phyloP scores from a whole-genome alignment of 2,113 vertebrate genomes.

The Ceyx melanurus region DNA sequence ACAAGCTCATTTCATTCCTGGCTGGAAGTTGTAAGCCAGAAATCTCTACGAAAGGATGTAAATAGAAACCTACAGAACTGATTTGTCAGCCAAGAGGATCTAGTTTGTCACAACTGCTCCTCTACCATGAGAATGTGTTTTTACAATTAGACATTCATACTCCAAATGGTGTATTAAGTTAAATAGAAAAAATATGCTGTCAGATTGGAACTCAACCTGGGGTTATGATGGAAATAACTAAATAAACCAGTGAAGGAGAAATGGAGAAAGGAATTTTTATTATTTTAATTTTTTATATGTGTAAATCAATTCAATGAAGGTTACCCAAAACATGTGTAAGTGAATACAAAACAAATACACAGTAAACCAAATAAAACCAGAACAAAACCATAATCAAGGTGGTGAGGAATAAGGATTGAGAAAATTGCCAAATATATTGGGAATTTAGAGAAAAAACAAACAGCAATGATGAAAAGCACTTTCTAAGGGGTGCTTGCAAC shows the following conservation, averaged over 20 bases:
- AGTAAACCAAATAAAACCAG: background rate
- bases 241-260: background rate
- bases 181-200: slow-evolving; percentile 19
- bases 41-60: background rate
- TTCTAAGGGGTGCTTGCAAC: background rate
- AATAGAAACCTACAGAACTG: slow-evolving; percentile 43
- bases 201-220: background rate
- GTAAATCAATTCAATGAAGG: background rate
- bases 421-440: background rate
- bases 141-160: slow-evolving; percentile 23
- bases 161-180: slow-evolving; percentile 6
- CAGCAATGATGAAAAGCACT: background rate
- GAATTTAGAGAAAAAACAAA: background rate
- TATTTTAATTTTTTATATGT: background rate
- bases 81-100: slow-evolving; percentile 43
- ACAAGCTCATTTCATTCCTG: slow-evolving; percentile 19
- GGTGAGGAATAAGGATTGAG: background rate
- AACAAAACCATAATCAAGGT: background rate
- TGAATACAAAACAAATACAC: background rate
- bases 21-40: slow-evolving; percentile 41
- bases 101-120: slow-evolving; percentile 32
- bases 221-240: background rate
- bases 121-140: background rate
- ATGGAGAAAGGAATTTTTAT: background rate
- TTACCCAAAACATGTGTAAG: background rate